Base-by-base conservation (phyloP, 2,888 invertebrate species). In the Pterobdella sp. region DNA sequence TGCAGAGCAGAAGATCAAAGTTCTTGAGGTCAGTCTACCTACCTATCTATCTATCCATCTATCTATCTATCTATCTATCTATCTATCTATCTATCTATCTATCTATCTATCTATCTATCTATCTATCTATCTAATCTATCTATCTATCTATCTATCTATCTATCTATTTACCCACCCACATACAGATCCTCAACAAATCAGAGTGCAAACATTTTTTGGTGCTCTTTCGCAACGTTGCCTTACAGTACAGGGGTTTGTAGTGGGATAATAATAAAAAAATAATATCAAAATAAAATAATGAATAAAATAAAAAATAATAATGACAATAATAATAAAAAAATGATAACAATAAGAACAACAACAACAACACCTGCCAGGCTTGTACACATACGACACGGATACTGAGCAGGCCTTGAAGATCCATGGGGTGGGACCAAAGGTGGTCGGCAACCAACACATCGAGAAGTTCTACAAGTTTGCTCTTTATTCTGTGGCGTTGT, bases 391-490 rank as follows among this genome's bases (percentile, higher is more conserved):
- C 87, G 90, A 92, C 82, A 95, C 95, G 31, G 96, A 96, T 81
- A 87, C 89, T 70, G 94, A 95, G 80, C 91, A 91, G 80, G 90
- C 95, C 75, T 86, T 88, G 78, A 96, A 96, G 86, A 87, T 98
- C 73, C 93, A 92, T 84, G 98, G 98, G 74, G 93, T 92, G 71
- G 98, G 98, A 70, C 98, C 98, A n/a, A 85, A 85, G 85, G 89
- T 91, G 85, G 93, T 97, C 82, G 91, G 90, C 81, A 94, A 95
- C 85, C 89, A 92, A 81, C 96, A 96, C 95, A 95, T 97, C 86
- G 95, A 96, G 86, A 93, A 92, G 85, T 97, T 97, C 87, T 98
- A 95, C 88, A 99, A 99, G 97, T 98, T 85, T 90, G 93, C 73
- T 22, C n/a, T n/a, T n/a, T n/a, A n/a, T n/a, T n/a, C n/a, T n/a